Base-by-base conservation (phyloP, 1,140 invertebrate genomes). In the Drosophila nannoptera region DNA sequence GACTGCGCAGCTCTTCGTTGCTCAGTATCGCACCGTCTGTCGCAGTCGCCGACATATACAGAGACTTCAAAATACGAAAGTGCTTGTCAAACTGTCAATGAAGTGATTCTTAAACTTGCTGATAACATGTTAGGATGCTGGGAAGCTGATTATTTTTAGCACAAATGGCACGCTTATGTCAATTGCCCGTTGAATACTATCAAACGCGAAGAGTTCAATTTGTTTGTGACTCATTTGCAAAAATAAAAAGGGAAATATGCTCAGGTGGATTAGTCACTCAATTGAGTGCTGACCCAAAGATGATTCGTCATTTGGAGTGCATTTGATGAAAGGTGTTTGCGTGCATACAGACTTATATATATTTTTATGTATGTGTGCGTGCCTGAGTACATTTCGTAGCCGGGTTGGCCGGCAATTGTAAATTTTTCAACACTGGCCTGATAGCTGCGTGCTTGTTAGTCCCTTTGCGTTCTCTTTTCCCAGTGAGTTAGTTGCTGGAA, bases 181-280 rank as follows among this genome's bases (percentile, higher is more conserved):
- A 67, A 73, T 75, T 42, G 50, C 5, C 12, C 58, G 38, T n/a
- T 60, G 48, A 36, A 48, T 14, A 56, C 56, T 64, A 65, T 58
- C 33, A 58, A 22, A 33, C 45, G 16, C 31, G 42, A 48, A 65
- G 59, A 11, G 14, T 60, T 71, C 16, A 40, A 53, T 65, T 58
- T 40, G n/a, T 16, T 49, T 66, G 63, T 71, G 68, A 66, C 33
- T 71, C 67, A 69, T 64, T 40, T 42, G 22, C 22, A 22, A 22
- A 22, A 22, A 22, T 22, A 22, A 49, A 36, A n/a, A 8, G 29
- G 48, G 35, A 59, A 43, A 46, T 29, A 16, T 11, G 16, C 50
- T 55, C 36, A 69, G 59, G 59, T 56, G 45, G 63, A 73, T 81
- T 77, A 82, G 66, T 81, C 70, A 81, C 55, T 63, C 31, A 38